Conservation (phyloP, 1,140 invertebrate genomes). For the Cotesia typhae region DNA sequence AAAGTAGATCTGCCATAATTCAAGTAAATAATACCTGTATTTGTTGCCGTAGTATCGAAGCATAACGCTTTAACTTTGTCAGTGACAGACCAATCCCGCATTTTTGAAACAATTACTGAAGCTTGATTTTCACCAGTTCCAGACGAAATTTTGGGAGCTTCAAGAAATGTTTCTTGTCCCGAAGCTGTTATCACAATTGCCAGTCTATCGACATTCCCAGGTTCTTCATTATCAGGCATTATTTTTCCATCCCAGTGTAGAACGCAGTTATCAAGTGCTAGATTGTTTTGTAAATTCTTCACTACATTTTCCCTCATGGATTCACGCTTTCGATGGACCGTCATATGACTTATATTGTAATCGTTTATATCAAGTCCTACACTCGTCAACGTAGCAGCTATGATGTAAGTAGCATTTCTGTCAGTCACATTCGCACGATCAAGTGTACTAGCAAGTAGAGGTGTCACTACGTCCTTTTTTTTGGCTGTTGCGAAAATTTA, state of each 20-base stretch:
- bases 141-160: conserved; percentile 46
- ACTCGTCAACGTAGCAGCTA: background rate
- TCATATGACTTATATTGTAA: conserved; percentile 8
- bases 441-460: conserved; percentile 38
- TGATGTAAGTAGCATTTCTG: background rate
- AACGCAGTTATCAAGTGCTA: conserved; percentile 29
- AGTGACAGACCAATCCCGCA: conserved; percentile 31
- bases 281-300: conserved; percentile 41
- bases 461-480: conserved; percentile 40
- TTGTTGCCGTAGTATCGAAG: conserved; percentile 41
- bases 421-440: conserved; percentile 42
- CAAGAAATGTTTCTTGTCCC: conserved; percentile 42
- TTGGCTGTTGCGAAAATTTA: background rate
- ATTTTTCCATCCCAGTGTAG: conserved; percentile 37
- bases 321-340: too few relatives aligned
- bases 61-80: conserved; percentile 35
- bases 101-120: conserved; percentile 40
- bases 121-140: conserved; percentile 45
- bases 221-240: conserved; percentile 42
- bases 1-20: background rate
- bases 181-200: conserved; percentile 46
- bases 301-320: conserved; percentile 36
- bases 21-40: conserved; percentile 31
- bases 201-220: conserved; percentile 47
- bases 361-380: conserved; percentile 6